Evolutionary conservation across 37 sponge, comb jelly and placozoan species (phyloP), one percentile per base, ranked within the genome.

Genomic region (Theonella swinhoei): DNA sequence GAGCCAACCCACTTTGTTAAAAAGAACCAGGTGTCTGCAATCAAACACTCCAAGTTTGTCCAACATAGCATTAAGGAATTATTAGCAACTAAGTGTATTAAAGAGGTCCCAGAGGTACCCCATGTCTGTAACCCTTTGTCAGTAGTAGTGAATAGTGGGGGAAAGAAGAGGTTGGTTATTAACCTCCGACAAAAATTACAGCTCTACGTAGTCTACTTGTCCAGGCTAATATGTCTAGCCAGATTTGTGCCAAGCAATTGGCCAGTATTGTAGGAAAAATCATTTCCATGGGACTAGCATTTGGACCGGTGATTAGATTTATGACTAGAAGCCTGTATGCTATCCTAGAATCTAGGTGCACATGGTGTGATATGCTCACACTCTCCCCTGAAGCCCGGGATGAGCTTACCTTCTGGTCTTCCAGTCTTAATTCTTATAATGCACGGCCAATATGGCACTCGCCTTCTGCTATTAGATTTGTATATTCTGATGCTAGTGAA

Each of bases 271-370:
- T 78, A 24, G 79, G 79, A 4, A 32, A 62, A 33, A 78, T 78
- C 33, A 33, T 78, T 35, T 82, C 82, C 23, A 72, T 82, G 74
- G 32, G 62, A 19, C 39, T 82, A 33, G 82, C 73, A n/a, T 9
- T 82, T 4, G 82, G 82, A 29, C 64, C 82, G 54, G 73, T 82
- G 1, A 38, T 64, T 25, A 54, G 72, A 2, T 30, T 82, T 20
- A 82, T 71, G 82, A 82, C 82, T 0, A 42, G 82, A 37, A 58
- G 62, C 25, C 34, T 82, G 37, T 82, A 82, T 62, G 65, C 82
- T 3, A 7, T 82, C 19, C 24, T 82, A 5, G 26, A 71, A 26
- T 30, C 26, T 3, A n/a, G 82, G 36, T 19, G 2, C 0, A 36
- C 59, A 43, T 82, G 82, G 82, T 71, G 62, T 59, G 72, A 71